A percentile compares a stretch with the other conserved stretches of the same genome.
Conservation (phyloP, 2,888 invertebrate genomes). For the Lacanobia oleracea region DNA sequence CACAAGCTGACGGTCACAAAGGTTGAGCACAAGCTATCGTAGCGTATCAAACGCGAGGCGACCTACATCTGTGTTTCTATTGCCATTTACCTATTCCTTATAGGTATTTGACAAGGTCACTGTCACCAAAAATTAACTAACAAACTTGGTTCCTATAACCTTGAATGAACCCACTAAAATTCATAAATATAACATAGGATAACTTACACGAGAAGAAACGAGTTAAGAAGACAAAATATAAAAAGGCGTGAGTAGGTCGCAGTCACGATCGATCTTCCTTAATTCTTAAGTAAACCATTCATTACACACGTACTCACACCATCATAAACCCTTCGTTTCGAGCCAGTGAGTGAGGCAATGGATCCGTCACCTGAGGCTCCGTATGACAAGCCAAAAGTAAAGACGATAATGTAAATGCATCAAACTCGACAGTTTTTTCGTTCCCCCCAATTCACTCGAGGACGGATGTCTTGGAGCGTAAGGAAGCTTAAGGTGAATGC, state of each 20-base stretch:
- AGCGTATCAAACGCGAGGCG: constrained; percentile 6
- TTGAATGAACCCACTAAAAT: neutral
- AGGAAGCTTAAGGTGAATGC: no score
- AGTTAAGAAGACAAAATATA: neutral
- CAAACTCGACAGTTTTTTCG: constrained; percentile 71
- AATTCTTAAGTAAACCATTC: constrained; percentile 65
- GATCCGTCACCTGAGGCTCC: constrained; percentile 70
- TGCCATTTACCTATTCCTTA: constrained; percentile 39
- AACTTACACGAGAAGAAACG: neutral
- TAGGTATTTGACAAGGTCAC: constrained; percentile 34
- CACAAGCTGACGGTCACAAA: constrained; percentile 9
- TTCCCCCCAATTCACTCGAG: constrained; percentile 72
- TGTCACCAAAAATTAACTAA: constrained; percentile 18
- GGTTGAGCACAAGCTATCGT: constrained; percentile 13
- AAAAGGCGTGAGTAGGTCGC: constrained; percentile 17
- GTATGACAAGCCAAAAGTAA: constrained; percentile 75
- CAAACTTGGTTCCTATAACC: neutral
- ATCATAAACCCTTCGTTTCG: constrained; percentile 68
- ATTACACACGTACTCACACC: constrained; percentile 65
- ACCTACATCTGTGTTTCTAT: constrained; percentile 28
- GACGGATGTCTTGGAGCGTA: constrained; percentile 70
- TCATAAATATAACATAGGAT: neutral
- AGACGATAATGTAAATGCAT: constrained; percentile 80
- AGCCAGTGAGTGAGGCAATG: constrained; percentile 41
- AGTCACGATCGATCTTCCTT: constrained; percentile 51